Evolutionary conservation across 2,113 vertebrate species (phyloP), one percentile per base, ranked within the genome.

Genomic region (Chloropsis hardwickii): DNA sequence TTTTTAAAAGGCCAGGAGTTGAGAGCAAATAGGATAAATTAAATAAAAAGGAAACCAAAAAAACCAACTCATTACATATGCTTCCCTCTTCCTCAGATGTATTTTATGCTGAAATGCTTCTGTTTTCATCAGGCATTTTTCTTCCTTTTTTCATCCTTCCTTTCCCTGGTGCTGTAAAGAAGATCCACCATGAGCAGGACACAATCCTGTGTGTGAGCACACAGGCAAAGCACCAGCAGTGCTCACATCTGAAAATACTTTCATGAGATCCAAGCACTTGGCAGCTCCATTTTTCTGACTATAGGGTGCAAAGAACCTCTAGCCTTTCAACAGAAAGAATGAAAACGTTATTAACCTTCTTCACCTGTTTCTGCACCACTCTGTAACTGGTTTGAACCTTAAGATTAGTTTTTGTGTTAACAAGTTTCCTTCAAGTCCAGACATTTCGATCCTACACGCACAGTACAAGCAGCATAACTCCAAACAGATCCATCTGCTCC

Each of bases 61-160:
- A 9, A 28, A 60, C 6, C 29, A 74, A 21, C 33, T 54, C 0
- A 0, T 60, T 33, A 71, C 7, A 19, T 12, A 4, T 0, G 1
- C 4, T 47, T 42, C 22, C 18, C 19, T 84, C 8, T 71, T 62
- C 23, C 39, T 72, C 35, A 11, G 8, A 3, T 24, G 1, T 5
- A 27, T 48, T 74, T 67, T 21, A 70, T 1, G 7, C 12, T 28
- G 21, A 27, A 74, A 45, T 19, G 4, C 5, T 58, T 88, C 39
- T 31, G 24, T 8, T 64, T 53, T 25, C 31, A 47, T 21, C 3
- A 29, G 50, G 5, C 1, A 5, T 19, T 92, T 42, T 40, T 56
- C 25, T 47, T 73, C 37, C 23, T 73, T 44, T 51, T 31, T 64
- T 35, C n/a, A 14, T 72, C 21, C 19, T 19, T 85, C 51, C 14